These are phyloP conservation scores for Pachymerium ferrugineum DNA, from an alignment of 2,888 invertebrate species.

Conservation along the genomic window DNA sequence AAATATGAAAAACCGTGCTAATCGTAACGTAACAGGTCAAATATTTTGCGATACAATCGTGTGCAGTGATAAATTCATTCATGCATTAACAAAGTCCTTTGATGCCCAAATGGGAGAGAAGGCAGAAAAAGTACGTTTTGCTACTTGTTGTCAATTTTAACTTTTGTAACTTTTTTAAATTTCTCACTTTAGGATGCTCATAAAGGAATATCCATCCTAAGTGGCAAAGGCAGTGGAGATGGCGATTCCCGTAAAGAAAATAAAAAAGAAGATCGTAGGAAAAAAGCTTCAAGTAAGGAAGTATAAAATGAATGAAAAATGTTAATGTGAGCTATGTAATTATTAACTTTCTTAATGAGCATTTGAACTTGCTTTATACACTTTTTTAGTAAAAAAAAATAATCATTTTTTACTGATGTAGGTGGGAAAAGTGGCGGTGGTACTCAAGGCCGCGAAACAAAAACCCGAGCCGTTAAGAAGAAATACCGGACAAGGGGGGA, in stretches of 20 bases:
- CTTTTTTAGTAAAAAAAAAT: neutral
- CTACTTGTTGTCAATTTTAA: neutral
- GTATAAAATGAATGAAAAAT: too few relatives aligned
- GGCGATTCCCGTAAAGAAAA: conserved; percentile 54
- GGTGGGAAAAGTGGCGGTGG: conserved; percentile 86
- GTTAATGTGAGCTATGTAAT: too few relatives aligned
- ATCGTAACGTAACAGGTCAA: conserved; percentile 37
- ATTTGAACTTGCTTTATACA: too few relatives aligned
- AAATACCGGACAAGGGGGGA: conserved; percentile 55
- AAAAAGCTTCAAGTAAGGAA: conserved; percentile 63
- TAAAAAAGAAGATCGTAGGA: conserved; percentile 78
- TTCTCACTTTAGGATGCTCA: conserved; percentile 31
- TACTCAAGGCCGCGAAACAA: conserved; percentile 87
- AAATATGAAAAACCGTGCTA: conserved; percentile 54
- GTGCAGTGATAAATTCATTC: conserved; percentile 60
- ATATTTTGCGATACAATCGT: conserved; percentile 55
- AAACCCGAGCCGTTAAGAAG: conserved; percentile 89
- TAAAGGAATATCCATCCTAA: conserved; percentile 29
- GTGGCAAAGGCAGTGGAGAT: neutral
- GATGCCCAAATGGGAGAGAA: conserved; percentile 60
- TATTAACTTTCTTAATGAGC: too few relatives aligned
- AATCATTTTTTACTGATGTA: conserved; percentile 1
- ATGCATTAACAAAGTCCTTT: conserved; percentile 62
- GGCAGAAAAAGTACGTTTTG: conserved; percentile 46
- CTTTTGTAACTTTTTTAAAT: neutral